phyloP scores from a whole-genome alignment of 2,113 vertebrate species.

The Pygoscelis antarcticus region DNA sequence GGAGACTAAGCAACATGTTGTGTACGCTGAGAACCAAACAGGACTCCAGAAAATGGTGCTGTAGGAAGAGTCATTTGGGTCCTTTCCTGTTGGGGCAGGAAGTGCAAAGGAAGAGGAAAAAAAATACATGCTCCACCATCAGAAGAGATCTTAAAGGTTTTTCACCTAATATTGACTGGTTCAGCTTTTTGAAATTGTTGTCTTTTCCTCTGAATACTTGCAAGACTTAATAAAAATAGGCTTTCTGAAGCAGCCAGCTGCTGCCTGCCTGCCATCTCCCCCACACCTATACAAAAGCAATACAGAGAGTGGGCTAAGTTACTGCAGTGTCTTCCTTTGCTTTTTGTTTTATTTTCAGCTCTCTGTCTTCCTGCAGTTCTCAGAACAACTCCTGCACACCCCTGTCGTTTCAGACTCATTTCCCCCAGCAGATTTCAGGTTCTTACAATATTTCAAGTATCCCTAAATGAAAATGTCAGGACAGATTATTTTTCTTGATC shows the following conservation, averaged over 20 bases:
- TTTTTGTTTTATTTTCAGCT: constrained; percentile 50
- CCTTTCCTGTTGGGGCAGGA: background rate
- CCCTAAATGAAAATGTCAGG: background rate
- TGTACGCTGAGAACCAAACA: background rate
- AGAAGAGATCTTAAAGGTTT: background rate
- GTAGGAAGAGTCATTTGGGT: background rate
- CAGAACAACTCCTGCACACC: background rate
- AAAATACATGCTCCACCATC: background rate
- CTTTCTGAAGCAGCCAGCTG: constrained; percentile 13
- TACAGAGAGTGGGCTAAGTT: constrained; percentile 19
- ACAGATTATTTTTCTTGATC: background rate
- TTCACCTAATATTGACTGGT: background rate
- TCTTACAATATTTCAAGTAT: background rate
- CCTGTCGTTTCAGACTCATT: background rate
- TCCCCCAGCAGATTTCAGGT: background rate
- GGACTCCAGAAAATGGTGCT: background rate
- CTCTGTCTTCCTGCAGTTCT: background rate
- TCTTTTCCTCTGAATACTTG: background rate
- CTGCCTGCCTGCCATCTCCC: constrained; percentile 20
- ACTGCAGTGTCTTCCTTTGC: constrained; percentile 6
- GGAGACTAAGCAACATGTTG: background rate
- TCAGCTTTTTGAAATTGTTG: background rate
- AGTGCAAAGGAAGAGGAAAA: background rate
- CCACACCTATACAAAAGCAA: constrained; percentile 1
- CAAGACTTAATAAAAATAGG: background rate